Conservation (phyloP, 1,140 invertebrate species). For the Antheraea mylitta region DNA sequence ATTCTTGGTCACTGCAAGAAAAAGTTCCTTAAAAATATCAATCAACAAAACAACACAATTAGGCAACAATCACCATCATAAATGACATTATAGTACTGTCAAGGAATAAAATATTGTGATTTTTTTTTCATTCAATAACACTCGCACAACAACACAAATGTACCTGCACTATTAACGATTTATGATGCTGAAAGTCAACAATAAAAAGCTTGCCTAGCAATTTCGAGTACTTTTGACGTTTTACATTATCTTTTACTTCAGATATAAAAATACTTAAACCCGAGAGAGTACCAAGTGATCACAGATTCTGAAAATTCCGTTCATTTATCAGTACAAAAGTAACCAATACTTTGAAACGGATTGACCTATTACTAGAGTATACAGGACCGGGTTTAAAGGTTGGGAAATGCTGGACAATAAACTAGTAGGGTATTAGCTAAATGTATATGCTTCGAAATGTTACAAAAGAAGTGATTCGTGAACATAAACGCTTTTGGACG, state of each 20-base stretch:
- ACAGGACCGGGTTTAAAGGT: too few relatives aligned
- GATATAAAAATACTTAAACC: conserved; percentile 71
- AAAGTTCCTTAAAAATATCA: conserved; percentile 31
- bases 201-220: conserved; percentile 57
- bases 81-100: conserved; percentile 4
- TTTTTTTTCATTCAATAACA: too few relatives aligned
- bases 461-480: too few relatives aligned
- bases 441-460: too few relatives aligned
- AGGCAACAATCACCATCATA: not conserved
- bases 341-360: conserved; percentile 67
- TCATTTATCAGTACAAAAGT: conserved; percentile 70
- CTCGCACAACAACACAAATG: not conserved
- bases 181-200: conserved; percentile 4
- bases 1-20: not conserved
- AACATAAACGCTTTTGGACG: too few relatives aligned
- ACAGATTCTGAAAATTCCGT: conserved; percentile 74
- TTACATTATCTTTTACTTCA: conserved; percentile 32
- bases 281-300: conserved; percentile 78
- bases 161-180: not conserved
- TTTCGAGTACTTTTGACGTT: conserved; percentile 35
- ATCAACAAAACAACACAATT: conserved; percentile 45
- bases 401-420: too few relatives aligned
- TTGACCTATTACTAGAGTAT: conserved; percentile 47
- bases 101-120: conserved; percentile 17
- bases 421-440: too few relatives aligned